A percentile compares a stretch with the other conserved stretches of the same genome.
Evolutionary conservation across 2,113 vertebrate species (phyloP).

Genomic region (Neoarius graeffei): DNA sequence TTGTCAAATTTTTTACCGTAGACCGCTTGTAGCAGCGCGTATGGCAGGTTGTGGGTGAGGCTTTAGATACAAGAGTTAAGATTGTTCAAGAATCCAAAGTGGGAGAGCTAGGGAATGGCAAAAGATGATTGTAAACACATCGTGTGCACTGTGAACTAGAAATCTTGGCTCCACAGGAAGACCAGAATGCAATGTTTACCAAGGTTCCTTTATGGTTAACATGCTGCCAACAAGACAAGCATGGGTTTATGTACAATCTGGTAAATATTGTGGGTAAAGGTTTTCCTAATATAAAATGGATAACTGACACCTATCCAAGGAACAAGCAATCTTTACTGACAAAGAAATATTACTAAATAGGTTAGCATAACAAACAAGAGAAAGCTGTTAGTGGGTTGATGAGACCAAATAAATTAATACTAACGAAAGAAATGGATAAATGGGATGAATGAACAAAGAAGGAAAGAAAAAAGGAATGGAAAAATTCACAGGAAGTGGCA

Average conservation of each 20-base stretch:
- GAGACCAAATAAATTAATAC: not conserved
- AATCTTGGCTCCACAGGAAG: not conserved
- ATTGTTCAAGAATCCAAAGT: not conserved
- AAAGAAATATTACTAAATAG: slow-evolving; percentile 1
- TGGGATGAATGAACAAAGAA: not conserved
- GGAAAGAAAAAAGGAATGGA: not conserved
- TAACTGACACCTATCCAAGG: not conserved
- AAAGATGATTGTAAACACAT: not conserved
- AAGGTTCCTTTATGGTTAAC: not conserved
- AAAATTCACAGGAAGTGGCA: not conserved
- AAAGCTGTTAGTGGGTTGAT: not conserved
- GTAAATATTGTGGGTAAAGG: not conserved
- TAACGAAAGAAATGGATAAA: not conserved
- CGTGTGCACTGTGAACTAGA: not conserved
- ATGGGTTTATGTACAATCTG: not conserved
- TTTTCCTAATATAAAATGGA: not conserved
- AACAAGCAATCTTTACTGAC: not conserved
- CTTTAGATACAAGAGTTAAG: not conserved
- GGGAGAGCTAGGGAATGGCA: not conserved
- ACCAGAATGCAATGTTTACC: not conserved
- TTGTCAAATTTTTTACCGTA: no score
- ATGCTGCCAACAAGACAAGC: not conserved
- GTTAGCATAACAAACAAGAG: not conserved
- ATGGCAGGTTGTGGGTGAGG: no score
- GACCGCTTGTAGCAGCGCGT: no score